Conservation (phyloP, 2,113 vertebrate species). For the Fulica atra region DNA sequence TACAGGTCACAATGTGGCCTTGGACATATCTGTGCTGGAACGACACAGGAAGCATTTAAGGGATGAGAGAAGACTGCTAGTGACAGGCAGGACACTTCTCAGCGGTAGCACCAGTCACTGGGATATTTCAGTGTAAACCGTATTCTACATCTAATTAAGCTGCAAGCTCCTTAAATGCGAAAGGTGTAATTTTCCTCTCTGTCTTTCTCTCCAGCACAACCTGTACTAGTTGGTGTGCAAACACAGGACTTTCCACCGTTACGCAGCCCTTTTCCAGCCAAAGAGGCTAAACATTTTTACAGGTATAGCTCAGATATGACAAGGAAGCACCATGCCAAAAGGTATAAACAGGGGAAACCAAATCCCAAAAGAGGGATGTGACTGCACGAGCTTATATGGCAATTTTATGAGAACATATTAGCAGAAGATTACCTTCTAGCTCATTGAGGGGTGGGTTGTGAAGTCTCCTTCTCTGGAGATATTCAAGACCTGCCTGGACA, state of each 20-base stretch:
- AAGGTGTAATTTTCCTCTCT: background rate
- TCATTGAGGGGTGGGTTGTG: too few relatives aligned
- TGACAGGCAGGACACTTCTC: background rate
- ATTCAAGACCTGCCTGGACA: too few relatives aligned
- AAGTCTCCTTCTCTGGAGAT: too few relatives aligned
- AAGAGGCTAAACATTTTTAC: background rate
- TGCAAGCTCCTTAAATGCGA: background rate
- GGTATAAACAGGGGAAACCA: background rate
- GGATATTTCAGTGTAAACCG: background rate
- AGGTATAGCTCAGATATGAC: background rate
- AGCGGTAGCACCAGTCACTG: background rate
- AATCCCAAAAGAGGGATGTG: background rate
- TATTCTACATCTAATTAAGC: background rate
- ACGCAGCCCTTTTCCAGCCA: background rate
- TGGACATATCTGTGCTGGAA: background rate
- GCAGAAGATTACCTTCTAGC: background rate
- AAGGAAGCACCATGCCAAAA: background rate
- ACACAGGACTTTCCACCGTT: background rate
- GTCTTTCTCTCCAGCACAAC: background rate
- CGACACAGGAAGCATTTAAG: background rate
- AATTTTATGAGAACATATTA: background rate
- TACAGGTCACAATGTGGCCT: background rate
- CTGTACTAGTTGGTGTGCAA: background rate
- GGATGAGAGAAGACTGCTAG: background rate
- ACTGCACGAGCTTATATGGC: background rate